Conservation (phyloP, 1,140 invertebrate species). For the Aphis gossypii region DNA sequence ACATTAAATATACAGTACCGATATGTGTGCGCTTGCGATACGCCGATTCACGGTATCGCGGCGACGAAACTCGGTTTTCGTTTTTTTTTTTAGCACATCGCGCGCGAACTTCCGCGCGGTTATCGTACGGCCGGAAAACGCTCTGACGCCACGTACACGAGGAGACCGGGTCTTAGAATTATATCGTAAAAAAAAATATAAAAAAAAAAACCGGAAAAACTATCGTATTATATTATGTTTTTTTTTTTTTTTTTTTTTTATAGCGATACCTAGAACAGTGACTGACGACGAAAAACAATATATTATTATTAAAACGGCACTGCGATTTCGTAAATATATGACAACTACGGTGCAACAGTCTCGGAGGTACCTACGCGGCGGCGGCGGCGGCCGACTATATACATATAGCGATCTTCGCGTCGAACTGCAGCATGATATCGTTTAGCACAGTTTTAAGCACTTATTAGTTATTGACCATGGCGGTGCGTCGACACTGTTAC, state of each 20-base stretch:
- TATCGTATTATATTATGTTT: too few species aligned
- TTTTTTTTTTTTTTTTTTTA: too few species aligned
- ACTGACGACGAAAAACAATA: neutral
- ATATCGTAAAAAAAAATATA: too few species aligned
- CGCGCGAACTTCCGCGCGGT: neutral
- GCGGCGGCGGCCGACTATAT: neutral
- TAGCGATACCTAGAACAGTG: too few species aligned
- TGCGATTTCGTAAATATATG: neutral
- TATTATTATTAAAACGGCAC: neutral
- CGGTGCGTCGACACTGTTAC: neutral
- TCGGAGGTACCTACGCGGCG: neutral
- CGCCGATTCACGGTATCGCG: neutral
- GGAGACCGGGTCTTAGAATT: too few species aligned
- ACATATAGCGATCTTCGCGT: neutral
- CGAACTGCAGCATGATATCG: conserved; percentile 20
- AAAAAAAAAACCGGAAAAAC: too few species aligned
- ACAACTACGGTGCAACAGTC: neutral
- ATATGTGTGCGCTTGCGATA: neutral
- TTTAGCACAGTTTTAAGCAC: conserved; percentile 41
- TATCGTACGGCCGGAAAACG: neutral
- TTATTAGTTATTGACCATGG: conserved; percentile 22
- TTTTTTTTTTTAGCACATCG: conserved; percentile 14
- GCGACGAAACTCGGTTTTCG: neutral
- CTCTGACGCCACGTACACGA: neutral
- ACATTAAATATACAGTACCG: conserved; percentile 45